Conservation (phyloP, 2,888 invertebrate species). For the Brachypterus glaber region DNA sequence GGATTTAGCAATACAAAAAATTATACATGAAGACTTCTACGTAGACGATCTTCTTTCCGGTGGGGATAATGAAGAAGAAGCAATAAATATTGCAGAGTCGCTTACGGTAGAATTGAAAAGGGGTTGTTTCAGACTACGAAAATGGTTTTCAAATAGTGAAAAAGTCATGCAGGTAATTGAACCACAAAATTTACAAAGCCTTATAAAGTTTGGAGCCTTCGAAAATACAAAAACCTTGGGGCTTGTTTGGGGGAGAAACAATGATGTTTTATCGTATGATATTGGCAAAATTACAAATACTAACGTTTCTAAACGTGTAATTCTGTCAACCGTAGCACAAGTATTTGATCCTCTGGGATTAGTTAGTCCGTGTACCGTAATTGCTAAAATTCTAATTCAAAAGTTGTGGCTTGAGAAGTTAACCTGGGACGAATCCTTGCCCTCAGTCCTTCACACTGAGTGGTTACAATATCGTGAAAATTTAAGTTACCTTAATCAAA, state of each 20-base stretch:
- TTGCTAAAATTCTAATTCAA: too few relatives aligned
- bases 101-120: not conserved
- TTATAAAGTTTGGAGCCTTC: not conserved
- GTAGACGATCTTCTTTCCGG: not conserved
- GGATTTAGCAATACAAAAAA: not conserved
- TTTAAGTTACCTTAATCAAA: too few relatives aligned
- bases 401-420: too few relatives aligned
- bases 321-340: too few relatives aligned
- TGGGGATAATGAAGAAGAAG: not conserved
- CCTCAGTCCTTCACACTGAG: too few relatives aligned
- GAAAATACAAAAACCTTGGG: not conserved
- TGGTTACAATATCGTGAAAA: too few relatives aligned
- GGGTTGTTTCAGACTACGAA: not conserved
- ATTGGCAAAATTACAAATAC: not conserved
- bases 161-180: not conserved
- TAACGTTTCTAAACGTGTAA: too few relatives aligned
- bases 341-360: too few relatives aligned
- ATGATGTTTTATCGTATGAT: not conserved
- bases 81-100: not conserved
- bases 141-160: not conserved
- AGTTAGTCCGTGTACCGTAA: too few relatives aligned
- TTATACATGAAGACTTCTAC: not conserved
- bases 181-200: not conserved
- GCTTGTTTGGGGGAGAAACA: not conserved
- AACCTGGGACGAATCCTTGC: too few relatives aligned